Evolutionary conservation across 2,797 vertebrate species (phyloP).

Genomic region (Clamator glandarius): DNA sequence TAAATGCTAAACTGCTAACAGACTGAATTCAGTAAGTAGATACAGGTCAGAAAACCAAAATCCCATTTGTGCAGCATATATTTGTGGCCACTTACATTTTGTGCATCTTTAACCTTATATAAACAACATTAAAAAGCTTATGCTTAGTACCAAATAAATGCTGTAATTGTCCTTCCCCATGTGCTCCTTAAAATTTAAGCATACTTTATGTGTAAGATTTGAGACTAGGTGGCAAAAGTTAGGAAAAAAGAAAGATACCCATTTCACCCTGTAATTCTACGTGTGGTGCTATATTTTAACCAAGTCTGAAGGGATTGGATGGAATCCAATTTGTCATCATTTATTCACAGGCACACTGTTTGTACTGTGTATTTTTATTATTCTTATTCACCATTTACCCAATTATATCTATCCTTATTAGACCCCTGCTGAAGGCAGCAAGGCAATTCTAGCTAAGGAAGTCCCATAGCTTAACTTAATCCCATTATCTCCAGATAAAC

Average conservation of each 20-base stretch:
- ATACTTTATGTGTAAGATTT: background rate
- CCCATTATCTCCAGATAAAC: slow-evolving; percentile 83
- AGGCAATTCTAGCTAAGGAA: slow-evolving; percentile 76
- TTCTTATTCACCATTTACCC: slow-evolving; percentile 80
- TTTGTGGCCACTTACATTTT: slow-evolving; percentile 67
- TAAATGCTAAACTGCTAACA: slow-evolving; percentile 75
- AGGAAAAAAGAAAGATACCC: background rate
- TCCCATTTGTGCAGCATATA: slow-evolving; percentile 51
- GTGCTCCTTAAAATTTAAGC: slow-evolving; percentile 26
- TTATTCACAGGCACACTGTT: slow-evolving; percentile 76
- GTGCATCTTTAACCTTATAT: slow-evolving; percentile 51
- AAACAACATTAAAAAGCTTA: slow-evolving; percentile 39
- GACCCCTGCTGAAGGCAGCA: slow-evolving; percentile 82
- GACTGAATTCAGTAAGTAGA: slow-evolving; percentile 70
- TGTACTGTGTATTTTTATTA: slow-evolving; percentile 68
- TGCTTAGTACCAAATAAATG: slow-evolving; percentile 39
- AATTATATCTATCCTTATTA: slow-evolving; percentile 84
- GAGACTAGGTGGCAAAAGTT: slow-evolving; percentile 37
- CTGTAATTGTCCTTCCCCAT: background rate
- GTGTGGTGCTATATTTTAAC: slow-evolving; percentile 51
- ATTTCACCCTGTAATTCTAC: slow-evolving; percentile 59
- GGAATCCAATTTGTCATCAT: slow-evolving; percentile 79
- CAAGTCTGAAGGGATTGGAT: slow-evolving; percentile 71
- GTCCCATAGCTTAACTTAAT: slow-evolving; percentile 83
- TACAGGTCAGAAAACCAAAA: slow-evolving; percentile 69